Evolutionary conservation across 2,888 invertebrate species (phyloP), one percentile per base, ranked within the genome.

Genomic region (Zaprionus obscuricornis): DNA sequence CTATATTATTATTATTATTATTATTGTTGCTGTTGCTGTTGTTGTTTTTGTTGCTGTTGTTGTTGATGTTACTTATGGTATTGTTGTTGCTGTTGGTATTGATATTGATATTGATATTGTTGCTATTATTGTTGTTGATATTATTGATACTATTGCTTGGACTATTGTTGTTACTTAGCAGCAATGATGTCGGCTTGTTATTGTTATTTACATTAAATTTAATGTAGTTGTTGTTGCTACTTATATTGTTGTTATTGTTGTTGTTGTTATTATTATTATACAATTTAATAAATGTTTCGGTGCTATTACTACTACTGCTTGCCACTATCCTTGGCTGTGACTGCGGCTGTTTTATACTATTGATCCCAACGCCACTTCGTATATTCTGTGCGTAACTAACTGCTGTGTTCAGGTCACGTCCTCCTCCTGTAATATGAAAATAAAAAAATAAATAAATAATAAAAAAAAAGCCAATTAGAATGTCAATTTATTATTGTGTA

Each of bases 361-460:
- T 46, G 11, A 79, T 67, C 88, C 90, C 36, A 54, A 36, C 66
- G 16, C 74, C 93, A 46, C 72, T 63, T 13, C 81, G 67, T 88
- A 84, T 88, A 39, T 91, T 92, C 81, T 91, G 92, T 18, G 91
- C 92, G 85, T 94, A 91, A 11, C 92, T 93, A 0, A 94, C 94
- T 0, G 95, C 95, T n/a, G 96, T 94, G 2, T 95, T 95, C 86
- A 97, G 91, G 85, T 96, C 95, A 88, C 96, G 96, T 10, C 96
- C 96, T 8, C 96, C 96, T 75, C 96, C 96, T 95, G 86, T 64
- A 83, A 90, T 58, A 56, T 26, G 43, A 49, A 42, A 34, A n/a
- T n/a, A n/a, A n/a, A n/a, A n/a, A n/a, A n/a, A n/a, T n/a, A n/a
- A n/a, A n/a, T n/a, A n/a, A n/a, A n/a, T n/a, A n/a, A n/a, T n/a